Percentiles rank a stretch among this genome's conserved stretches.
These are phyloP conservation scores for Alloplasta piceator DNA, from an alignment of 2,888 invertebrate species.

Conservation along the genomic window DNA sequence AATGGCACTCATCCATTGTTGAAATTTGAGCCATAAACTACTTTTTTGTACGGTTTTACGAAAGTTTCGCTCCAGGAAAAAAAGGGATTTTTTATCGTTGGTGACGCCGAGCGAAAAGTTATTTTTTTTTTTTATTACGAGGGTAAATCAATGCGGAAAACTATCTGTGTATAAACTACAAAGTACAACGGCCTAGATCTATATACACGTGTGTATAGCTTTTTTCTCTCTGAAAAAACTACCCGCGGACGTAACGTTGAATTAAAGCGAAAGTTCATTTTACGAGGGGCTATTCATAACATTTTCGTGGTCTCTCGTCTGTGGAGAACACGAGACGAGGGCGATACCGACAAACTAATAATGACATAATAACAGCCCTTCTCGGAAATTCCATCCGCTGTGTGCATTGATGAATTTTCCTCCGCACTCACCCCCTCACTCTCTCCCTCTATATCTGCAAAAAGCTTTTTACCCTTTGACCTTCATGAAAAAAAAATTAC, in stretches of 20 bases:
- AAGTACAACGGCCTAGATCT: slow-evolving; percentile 3
- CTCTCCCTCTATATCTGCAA: background rate
- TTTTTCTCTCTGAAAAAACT: slow-evolving; percentile 39
- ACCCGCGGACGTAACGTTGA: slow-evolving; percentile 69
- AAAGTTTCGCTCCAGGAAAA: slow-evolving; percentile 23
- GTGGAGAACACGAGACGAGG: slow-evolving; percentile 15
- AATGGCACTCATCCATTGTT: slow-evolving; percentile 6
- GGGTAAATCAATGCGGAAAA: slow-evolving; percentile 34
- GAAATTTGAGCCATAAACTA: slow-evolving; percentile 23
- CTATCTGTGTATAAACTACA: slow-evolving; percentile 34
- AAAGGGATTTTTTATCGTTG: slow-evolving; percentile 23
- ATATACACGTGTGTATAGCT: background rate
- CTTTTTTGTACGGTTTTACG: slow-evolving; percentile 25
- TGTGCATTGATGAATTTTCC: slow-evolving; percentile 49
- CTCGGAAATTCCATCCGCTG: slow-evolving; percentile 35
- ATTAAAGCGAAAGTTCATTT: slow-evolving; percentile 75
- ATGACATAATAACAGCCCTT: slow-evolving; percentile 61
- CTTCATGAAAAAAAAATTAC: background rate
- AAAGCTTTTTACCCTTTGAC: slow-evolving; percentile 14
- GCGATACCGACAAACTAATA: slow-evolving; percentile 58
- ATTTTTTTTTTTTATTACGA: slow-evolving; percentile 14
- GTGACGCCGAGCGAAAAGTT: background rate
- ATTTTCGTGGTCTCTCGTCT: slow-evolving; percentile 46
- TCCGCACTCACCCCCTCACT: background rate
- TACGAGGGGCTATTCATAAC: slow-evolving; percentile 68